Evolutionary conservation across 2,888 invertebrate genomes (phyloP), one percentile per base, ranked within the genome.

Genomic region (Hyles lineata): DNA sequence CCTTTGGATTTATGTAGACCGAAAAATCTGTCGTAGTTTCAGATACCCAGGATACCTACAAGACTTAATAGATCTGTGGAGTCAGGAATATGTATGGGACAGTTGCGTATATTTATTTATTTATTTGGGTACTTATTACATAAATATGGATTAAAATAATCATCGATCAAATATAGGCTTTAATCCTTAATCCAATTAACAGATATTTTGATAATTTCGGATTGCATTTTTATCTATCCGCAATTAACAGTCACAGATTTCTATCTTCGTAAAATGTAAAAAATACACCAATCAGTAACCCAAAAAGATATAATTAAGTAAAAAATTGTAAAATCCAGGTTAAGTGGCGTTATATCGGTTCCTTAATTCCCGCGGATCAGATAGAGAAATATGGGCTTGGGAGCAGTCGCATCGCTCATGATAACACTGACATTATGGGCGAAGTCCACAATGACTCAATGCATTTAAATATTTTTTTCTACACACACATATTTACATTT

Each of bases 271-370:
- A 15, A 67, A 35, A 29, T 19, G 19, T 32, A 62, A 2, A n/a
- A 32, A 29, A 35, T 32, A 35, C 62, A 62, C 6, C 9, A 11
- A 61, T 5, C 15, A 6, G 6, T 50, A 67, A 50, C 50, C 67
- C 23, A 50, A 9, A 50, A 67, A 50, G 67, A 67, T 67, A 67
- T 43, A 21, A n/a, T 67, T 32, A 62, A 61, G 19, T 21, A 43
- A 23, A 17, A 17, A 29, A 23, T 21, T 63, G 63, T 21, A 67
- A 62, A n/a, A 62, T 50, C 50, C 5, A 23, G 50, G 67, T 67
- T 50, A 67, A 50, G 67, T 67, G 6, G 50, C 7, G n/a, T n/a
- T 63, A n/a, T 63, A 63, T 63, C 63, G 15, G 11, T n/a, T 35
- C 11, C 21, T 23, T 67, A 67, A 67, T 17, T 50, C 43, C 15